Evolutionary conservation across 2,888 invertebrate genomes (phyloP).

Genomic region (Azorinus chamasolen): DNA sequence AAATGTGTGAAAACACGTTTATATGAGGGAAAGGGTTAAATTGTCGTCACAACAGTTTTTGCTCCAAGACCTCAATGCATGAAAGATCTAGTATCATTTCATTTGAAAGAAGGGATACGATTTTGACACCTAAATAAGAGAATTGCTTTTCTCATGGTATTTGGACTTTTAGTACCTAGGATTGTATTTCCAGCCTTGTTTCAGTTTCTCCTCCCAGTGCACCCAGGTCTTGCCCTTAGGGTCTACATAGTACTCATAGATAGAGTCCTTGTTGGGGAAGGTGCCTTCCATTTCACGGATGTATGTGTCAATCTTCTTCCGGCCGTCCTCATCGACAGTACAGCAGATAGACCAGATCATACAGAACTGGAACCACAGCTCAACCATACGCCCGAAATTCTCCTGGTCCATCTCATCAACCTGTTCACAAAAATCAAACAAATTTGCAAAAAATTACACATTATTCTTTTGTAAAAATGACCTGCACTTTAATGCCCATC

Average conservation of each 20-base stretch:
- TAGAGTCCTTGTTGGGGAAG: constrained; percentile 94
- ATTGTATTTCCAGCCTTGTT: constrained; percentile 91
- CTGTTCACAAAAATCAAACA: constrained; percentile 54
- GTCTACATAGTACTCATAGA: constrained; percentile 97
- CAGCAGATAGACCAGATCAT: constrained; percentile 87
- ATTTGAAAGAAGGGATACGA: too few relatives aligned
- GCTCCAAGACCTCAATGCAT: too few relatives aligned
- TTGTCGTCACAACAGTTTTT: too few relatives aligned
- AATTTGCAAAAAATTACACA: neutral
- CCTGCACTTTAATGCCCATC: too few relatives aligned
- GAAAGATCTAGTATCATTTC: too few relatives aligned
- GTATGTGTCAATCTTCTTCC: constrained; percentile 87
- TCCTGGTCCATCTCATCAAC: constrained; percentile 83
- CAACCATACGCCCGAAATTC: constrained; percentile 84
- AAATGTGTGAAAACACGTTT: too few relatives aligned
- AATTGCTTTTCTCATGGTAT: too few relatives aligned
- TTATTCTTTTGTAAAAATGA: neutral
- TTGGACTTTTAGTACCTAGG: constrained; percentile 87
- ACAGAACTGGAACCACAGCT: constrained; percentile 87
- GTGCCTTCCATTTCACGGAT: constrained; percentile 86
- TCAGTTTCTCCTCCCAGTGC: constrained; percentile 93
- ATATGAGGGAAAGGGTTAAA: too few relatives aligned
- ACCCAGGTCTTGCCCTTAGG: constrained; percentile 90
- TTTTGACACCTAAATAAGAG: too few relatives aligned
- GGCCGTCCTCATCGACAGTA: constrained; percentile 86